Conservation (phyloP, 2,113 vertebrate genomes). For the Mesoclemmys tuberculata region DNA sequence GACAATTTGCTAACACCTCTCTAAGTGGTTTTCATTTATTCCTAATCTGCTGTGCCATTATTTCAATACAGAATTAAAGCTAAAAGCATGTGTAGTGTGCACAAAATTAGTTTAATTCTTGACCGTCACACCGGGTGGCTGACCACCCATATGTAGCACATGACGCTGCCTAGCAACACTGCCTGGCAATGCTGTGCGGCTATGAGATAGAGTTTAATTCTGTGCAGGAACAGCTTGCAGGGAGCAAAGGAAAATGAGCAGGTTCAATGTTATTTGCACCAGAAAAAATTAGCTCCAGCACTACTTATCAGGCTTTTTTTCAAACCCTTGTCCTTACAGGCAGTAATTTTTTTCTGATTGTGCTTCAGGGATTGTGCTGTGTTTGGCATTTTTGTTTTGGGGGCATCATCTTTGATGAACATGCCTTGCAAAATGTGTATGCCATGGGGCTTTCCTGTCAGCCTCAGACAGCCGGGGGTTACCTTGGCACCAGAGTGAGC, state of each 20-base stretch:
- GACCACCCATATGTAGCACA: background rate
- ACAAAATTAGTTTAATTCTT: background rate
- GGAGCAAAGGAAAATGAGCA: background rate
- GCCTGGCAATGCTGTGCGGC: background rate
- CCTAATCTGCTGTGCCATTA: background rate
- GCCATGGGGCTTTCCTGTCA: background rate
- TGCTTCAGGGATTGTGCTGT: background rate
- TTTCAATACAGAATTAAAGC: background rate
- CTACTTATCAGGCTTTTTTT: background rate
- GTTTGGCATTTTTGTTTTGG: background rate
- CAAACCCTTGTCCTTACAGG: background rate
- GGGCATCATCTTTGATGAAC: background rate
- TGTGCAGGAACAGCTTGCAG: background rate
- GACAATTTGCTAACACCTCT: background rate
- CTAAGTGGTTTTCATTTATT: background rate
- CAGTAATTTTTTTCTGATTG: background rate
- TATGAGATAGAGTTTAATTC: background rate
- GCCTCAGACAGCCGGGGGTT: background rate
- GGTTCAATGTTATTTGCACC: background rate
- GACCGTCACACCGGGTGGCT: background rate
- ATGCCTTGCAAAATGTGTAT: background rate
- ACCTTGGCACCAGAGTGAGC: background rate
- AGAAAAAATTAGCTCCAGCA: background rate
- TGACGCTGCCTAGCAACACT: background rate
- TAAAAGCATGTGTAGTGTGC: background rate